These are phyloP conservation scores for Aleadryas rufinucha DNA, from an alignment of 2,113 vertebrate genomes.

Conservation along the genomic window DNA sequence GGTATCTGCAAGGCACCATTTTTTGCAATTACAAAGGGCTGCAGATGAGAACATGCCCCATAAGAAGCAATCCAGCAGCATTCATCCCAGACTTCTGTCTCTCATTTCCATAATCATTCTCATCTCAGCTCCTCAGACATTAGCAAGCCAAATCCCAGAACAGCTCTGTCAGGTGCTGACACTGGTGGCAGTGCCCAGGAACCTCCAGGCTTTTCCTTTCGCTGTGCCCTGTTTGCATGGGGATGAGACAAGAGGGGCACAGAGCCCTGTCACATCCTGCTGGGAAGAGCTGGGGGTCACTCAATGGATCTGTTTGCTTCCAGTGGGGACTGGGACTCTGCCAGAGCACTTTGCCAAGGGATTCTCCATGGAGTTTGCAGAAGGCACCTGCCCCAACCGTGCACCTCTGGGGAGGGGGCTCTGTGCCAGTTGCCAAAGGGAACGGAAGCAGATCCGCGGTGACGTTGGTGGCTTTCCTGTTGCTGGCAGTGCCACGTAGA, in stretches of 20 bases:
- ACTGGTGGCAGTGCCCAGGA: neutral
- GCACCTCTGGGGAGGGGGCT: neutral
- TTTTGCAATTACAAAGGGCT: constrained; percentile 48
- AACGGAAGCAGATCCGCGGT: neutral
- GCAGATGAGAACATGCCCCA: constrained; percentile 36
- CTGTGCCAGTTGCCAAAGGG: neutral
- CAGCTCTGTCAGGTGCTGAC: neutral
- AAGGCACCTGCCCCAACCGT: neutral
- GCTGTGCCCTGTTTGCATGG: neutral
- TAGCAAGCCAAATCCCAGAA: constrained; percentile 47
- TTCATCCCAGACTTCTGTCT: constrained; percentile 41
- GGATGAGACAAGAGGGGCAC: neutral
- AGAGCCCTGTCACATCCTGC: neutral
- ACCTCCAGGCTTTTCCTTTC: neutral
- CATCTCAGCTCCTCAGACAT: constrained; percentile 15
- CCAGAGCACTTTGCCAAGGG: neutral
- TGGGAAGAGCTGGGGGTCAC: neutral
- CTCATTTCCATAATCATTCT: constrained; percentile 22
- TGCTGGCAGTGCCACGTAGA: neutral
- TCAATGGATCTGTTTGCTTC: neutral
- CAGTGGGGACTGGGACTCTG: neutral
- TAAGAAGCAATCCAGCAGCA: constrained; percentile 18
- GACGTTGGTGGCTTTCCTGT: neutral
- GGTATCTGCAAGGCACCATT: constrained; percentile 45
- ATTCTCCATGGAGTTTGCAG: neutral